Percentiles rank a stretch among this genome's conserved stretches.
These are phyloP conservation scores for Malaclemys terrapin DNA, from an alignment of 2,113 vertebrate genomes.

Conservation along the genomic window DNA sequence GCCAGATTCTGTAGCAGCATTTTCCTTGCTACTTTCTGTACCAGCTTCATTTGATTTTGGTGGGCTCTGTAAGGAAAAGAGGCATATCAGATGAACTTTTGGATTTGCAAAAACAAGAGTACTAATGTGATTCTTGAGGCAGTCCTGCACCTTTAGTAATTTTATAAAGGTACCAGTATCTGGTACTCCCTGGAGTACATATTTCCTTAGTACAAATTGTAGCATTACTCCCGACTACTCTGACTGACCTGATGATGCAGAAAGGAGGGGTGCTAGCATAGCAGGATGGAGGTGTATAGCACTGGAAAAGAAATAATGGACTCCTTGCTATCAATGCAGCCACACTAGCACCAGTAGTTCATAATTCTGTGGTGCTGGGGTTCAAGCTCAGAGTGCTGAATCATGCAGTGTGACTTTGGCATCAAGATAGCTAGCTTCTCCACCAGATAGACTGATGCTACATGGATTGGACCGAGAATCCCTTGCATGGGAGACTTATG, in stretches of 20 bases:
- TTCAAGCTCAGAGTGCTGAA: neutral
- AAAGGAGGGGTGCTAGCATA: neutral
- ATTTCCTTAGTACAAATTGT: neutral
- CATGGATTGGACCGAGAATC: neutral
- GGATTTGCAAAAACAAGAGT: neutral
- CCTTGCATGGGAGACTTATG: accelerated
- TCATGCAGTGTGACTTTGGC: neutral
- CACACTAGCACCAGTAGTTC: neutral
- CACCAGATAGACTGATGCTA: neutral
- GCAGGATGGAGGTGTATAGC: neutral
- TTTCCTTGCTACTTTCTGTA: constrained; percentile 88
- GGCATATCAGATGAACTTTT: neutral
- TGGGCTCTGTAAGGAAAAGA: constrained; percentile 84
- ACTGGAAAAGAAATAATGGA: neutral
- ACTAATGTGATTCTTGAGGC: neutral
- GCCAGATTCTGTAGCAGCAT: constrained; percentile 76
- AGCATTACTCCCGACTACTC: neutral
- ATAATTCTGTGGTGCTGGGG: neutral
- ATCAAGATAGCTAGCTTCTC: neutral
- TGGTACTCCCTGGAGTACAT: accelerated
- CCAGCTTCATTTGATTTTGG: constrained; percentile 87
- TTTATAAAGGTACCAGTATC: accelerated
- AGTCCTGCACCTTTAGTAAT: neutral
- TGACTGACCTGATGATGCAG: neutral
- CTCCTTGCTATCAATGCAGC: neutral